phyloP scores from a whole-genome alignment of 2,113 vertebrate genomes.

The Vireo altiloquus region DNA sequence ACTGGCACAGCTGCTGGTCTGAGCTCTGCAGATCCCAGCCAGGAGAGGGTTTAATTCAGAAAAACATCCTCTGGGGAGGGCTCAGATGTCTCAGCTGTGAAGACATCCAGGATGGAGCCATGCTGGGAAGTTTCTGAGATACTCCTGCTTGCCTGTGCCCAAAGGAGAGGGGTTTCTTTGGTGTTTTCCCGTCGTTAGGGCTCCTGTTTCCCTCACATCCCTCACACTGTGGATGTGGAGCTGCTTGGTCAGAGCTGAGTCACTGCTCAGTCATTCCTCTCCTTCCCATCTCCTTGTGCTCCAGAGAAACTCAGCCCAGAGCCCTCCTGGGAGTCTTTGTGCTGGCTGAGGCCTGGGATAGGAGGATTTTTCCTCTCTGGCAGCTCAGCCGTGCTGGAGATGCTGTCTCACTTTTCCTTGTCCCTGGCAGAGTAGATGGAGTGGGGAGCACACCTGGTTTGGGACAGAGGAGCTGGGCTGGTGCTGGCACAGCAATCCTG shows the following conservation, averaged over 20 bases:
- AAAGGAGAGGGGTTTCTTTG: background rate
- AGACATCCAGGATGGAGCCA: background rate
- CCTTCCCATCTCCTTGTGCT: background rate
- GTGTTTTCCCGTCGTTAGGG: background rate
- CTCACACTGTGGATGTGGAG: accelerated
- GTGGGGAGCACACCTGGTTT: accelerated
- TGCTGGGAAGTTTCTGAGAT: background rate
- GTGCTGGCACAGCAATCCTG: background rate
- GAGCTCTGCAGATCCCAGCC: background rate
- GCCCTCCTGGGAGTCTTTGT: accelerated
- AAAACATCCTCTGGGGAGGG: background rate
- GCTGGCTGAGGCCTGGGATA: background rate
- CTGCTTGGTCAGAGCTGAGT: background rate
- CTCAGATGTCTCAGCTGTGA: background rate
- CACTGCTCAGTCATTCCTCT: background rate
- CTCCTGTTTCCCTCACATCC: background rate
- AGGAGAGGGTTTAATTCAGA: background rate
- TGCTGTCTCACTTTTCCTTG: accelerated
- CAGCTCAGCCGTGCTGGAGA: accelerated
- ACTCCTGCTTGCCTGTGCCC: background rate
- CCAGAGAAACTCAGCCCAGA: accelerated
- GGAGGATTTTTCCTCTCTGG: background rate
- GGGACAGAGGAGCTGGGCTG: background rate
- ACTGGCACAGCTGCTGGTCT: background rate
- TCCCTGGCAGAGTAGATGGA: background rate